Conservation (phyloP, 53 echinoderm and acorn worm species). For the Zoroaster sp. region DNA sequence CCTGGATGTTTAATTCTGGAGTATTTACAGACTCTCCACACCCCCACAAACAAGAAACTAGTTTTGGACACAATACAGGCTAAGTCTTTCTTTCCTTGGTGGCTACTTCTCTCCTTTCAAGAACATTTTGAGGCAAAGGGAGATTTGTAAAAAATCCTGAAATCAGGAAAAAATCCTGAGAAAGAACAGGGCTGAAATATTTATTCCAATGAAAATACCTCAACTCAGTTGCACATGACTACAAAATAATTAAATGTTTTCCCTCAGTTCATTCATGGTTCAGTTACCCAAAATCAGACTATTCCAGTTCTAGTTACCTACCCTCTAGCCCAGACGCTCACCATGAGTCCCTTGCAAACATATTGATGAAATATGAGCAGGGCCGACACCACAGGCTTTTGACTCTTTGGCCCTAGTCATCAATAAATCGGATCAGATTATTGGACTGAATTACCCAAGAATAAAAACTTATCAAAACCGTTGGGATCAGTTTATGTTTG, state of each 20-base stretch:
- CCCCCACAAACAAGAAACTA: too few relatives aligned
- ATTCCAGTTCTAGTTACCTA: neutral
- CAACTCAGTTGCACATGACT: too few relatives aligned
- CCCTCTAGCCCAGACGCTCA: neutral
- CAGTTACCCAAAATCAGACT: neutral
- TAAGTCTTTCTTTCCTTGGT: too few relatives aligned
- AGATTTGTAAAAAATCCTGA: too few relatives aligned
- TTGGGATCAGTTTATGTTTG: neutral
- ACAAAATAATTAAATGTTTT: neutral
- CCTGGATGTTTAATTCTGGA: too few relatives aligned
- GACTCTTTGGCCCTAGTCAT: conserved; percentile 25
- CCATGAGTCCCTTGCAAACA: neutral
- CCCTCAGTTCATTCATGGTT: neutral
- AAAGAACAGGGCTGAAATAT: too few relatives aligned
- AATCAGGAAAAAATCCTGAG: too few relatives aligned
- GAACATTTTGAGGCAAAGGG: too few relatives aligned
- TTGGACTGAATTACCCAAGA: neutral
- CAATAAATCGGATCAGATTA: conserved; percentile 2
- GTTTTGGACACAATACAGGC: too few relatives aligned
- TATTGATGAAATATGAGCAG: conserved; percentile 2
- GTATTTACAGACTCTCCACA: too few relatives aligned
- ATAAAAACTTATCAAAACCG: neutral
- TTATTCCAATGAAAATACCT: too few relatives aligned
- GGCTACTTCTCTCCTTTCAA: too few relatives aligned
- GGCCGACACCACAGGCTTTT: neutral